A percentile compares a stretch with the other conserved stretches of the same genome.
Evolutionary conservation across 2,113 vertebrate species (phyloP).

Genomic region (Petromus typicus): DNA sequence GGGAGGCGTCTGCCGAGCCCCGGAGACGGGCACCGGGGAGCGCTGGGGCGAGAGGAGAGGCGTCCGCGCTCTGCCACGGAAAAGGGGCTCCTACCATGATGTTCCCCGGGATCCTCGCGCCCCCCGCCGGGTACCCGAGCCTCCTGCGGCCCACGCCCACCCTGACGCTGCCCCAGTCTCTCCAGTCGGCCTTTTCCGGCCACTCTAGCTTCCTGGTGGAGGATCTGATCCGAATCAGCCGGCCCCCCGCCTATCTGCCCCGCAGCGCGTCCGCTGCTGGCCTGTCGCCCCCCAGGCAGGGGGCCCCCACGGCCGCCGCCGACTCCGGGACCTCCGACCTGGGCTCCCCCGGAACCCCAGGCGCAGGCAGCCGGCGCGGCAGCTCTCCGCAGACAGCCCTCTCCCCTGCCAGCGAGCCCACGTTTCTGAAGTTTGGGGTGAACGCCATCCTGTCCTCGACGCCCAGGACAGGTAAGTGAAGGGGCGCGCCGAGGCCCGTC

Average conservation of each 20-base stretch:
- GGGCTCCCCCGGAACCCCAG: slow-evolving; percentile 69
- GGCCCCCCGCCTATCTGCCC: slow-evolving; percentile 89
- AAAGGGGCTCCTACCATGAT: slow-evolving; percentile 88
- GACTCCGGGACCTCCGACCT: slow-evolving; percentile 86
- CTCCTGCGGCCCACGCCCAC: slow-evolving; percentile 92
- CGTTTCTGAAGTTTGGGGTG: slow-evolving; percentile 97
- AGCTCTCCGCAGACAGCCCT: slow-evolving; percentile 85
- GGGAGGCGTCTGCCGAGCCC: slow-evolving; percentile 74
- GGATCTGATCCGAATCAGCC: slow-evolving; percentile 93
- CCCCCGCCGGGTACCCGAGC: slow-evolving; percentile 93
- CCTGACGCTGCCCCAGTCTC: slow-evolving; percentile 90
- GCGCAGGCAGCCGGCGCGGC: slow-evolving; percentile 80
- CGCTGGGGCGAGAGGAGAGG: slow-evolving; percentile 63
- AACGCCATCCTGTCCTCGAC: slow-evolving; percentile 96
- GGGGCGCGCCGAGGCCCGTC: not conserved
- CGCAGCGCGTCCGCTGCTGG: slow-evolving; percentile 86
- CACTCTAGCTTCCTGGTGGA: slow-evolving; percentile 96
- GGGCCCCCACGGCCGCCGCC: slow-evolving; percentile 78
- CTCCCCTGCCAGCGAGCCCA: slow-evolving; percentile 86
- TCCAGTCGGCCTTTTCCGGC: slow-evolving; percentile 90
- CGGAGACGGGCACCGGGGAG: slow-evolving; percentile 66
- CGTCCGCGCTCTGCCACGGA: slow-evolving; percentile 57
- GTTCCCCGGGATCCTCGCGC: slow-evolving; percentile 95
- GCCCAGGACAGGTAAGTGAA: slow-evolving; percentile 90
- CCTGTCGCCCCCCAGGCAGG: slow-evolving; percentile 86